Percentiles rank a stretch among this genome's conserved stretches.
These are phyloP conservation scores for Hystrix cristata DNA, from an alignment of 2,113 vertebrate genomes.

Conservation along the genomic window DNA sequence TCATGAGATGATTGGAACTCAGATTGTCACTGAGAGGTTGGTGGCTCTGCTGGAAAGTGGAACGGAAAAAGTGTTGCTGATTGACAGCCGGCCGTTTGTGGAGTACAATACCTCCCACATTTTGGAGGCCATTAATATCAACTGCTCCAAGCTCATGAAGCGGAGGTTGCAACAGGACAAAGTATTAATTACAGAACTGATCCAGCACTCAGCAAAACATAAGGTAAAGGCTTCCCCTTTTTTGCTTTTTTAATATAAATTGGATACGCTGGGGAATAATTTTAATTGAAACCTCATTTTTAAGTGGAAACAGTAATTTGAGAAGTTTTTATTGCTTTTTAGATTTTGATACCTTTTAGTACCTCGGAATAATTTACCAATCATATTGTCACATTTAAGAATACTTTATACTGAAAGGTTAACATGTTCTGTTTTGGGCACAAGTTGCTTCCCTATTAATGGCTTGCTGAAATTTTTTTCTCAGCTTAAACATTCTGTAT, in stretches of 20 bases:
- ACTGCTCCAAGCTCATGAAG: conserved; percentile 99
- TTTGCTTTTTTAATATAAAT: conserved; percentile 4
- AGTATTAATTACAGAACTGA: conserved; percentile 95
- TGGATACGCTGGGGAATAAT: neutral
- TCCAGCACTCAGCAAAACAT: conserved; percentile 96
- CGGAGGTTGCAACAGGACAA: conserved; percentile 98
- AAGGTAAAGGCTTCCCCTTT: conserved; percentile 89
- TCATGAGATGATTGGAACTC: conserved; percentile 87
- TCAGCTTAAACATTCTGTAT: conserved; percentile 43
- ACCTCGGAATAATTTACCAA: conserved; percentile 49
- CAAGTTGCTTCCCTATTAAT: neutral
- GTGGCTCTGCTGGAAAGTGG: conserved; percentile 95
- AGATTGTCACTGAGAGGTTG: conserved; percentile 92
- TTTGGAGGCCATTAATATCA: conserved; percentile 97
- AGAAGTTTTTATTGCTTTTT: conserved; percentile 60
- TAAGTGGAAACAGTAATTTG: conserved; percentile 56
- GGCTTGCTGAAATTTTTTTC: conserved; percentile 32
- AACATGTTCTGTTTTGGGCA: conserved; percentile 21
- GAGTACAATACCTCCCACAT: conserved; percentile 97
- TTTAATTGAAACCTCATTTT: conserved; percentile 42
- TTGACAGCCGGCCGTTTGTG: conserved; percentile 98
- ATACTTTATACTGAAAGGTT: conserved; percentile 48
- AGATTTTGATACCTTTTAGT: conserved; percentile 38
- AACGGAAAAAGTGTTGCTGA: conserved; percentile 93
- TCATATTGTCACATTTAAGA: conserved; percentile 1